Conservation (phyloP, 2,888 invertebrate genomes). For the Nephrocerus scutellatus region DNA sequence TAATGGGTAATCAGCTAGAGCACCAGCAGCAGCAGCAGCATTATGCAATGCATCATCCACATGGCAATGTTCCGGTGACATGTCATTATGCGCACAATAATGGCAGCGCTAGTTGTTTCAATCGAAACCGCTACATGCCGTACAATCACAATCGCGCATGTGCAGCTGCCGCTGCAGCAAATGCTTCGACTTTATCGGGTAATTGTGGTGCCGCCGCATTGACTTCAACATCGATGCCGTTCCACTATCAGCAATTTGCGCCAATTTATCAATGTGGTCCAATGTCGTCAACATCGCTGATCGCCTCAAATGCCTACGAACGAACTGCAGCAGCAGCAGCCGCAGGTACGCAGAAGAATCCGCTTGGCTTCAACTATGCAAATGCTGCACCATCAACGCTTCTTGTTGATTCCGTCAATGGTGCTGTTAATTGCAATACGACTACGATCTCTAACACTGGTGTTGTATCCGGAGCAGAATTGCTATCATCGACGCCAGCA, state of each 20-base stretch:
- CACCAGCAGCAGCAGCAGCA: conserved; percentile 17
- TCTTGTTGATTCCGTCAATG: too few species aligned
- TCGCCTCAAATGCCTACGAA: conserved; percentile 8
- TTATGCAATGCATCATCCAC: conserved; percentile 8
- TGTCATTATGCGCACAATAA: conserved; percentile 31
- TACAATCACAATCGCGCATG: conserved; percentile 37
- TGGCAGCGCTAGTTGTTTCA: conserved; percentile 29
- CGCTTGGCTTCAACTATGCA: conserved; percentile 4
- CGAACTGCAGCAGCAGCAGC: conserved; percentile 12
- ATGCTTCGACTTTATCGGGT: conserved; percentile 3
- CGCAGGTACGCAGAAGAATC: conserved; percentile 5
- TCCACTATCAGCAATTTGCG: conserved; percentile 27
- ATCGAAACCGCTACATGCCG: conserved; percentile 43
- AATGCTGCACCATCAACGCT: conserved; percentile 4
- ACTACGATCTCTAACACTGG: too few species aligned
- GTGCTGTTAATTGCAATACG: too few species aligned
- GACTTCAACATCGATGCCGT: conserved; percentile 5
- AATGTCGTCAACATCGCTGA: background rate
- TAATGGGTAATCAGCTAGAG: too few species aligned
- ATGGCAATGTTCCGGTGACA: conserved; percentile 20
- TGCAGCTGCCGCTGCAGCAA: conserved; percentile 26
- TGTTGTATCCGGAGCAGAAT: background rate
- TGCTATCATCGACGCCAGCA: conserved; percentile 1
- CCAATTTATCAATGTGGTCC: conserved; percentile 32
- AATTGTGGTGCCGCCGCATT: conserved; percentile 5